Conservation (phyloP, 2,888 invertebrate genomes). For the Pogonocherus hispidulus region DNA sequence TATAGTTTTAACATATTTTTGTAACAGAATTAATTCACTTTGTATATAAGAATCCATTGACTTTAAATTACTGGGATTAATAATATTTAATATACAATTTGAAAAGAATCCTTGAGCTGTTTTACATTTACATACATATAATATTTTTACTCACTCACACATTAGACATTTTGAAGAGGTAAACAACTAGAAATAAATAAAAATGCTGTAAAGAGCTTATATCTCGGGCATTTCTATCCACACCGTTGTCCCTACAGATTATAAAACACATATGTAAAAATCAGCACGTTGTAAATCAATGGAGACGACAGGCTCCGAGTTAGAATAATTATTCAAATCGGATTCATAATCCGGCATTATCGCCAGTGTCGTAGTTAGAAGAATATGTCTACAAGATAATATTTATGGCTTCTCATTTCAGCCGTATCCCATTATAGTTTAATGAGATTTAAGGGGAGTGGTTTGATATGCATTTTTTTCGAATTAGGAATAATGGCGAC, state of each 20-base stretch:
- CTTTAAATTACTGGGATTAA: not conserved
- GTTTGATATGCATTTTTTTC: not conserved
- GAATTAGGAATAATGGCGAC: no score
- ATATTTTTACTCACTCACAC: slow-evolving; percentile 7
- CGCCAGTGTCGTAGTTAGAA: not conserved
- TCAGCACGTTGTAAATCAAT: slow-evolving; percentile 50
- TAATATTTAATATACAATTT: slow-evolving; percentile 5
- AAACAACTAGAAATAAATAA: slow-evolving; percentile 26
- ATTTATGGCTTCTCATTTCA: not conserved
- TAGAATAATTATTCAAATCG: slow-evolving; percentile 37
- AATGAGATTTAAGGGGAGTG: not conserved
- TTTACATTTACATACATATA: slow-evolving; percentile 5
- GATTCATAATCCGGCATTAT: not conserved
- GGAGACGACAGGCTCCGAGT: slow-evolving; percentile 33
- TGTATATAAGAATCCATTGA: not conserved
- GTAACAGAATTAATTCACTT: no score
- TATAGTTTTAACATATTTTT: no score
- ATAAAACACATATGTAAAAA: slow-evolving; percentile 46
- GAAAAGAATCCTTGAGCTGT: not conserved
- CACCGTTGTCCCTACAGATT: no score
- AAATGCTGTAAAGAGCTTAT: slow-evolving; percentile 29
- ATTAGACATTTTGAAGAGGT: not conserved
- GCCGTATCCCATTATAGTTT: not conserved
- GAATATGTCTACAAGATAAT: not conserved
- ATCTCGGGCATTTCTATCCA: slow-evolving; percentile 35